Conservation (phyloP, 2,888 invertebrate species). For the Dynastes hyllus region DNA sequence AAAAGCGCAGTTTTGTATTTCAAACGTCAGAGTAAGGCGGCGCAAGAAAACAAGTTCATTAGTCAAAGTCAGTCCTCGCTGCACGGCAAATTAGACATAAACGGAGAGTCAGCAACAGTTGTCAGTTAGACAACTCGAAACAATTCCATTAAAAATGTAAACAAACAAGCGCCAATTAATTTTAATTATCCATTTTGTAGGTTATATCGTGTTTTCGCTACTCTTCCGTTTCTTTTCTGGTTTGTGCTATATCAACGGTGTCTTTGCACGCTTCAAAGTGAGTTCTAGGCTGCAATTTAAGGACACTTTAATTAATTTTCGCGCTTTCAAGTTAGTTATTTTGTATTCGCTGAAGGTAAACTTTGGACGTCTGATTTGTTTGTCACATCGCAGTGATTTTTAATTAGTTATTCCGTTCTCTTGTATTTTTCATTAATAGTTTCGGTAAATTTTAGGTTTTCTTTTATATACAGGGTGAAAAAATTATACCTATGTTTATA, state of each 20-base stretch:
- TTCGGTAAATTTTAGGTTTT: background rate
- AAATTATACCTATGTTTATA: too few relatives aligned
- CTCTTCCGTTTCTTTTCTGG: conserved; percentile 52
- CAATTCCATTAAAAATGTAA: conserved; percentile 56
- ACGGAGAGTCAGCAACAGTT: conserved; percentile 46
- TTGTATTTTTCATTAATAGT: conserved; percentile 8
- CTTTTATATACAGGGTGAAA: too few relatives aligned
- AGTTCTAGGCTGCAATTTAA: conserved; percentile 13
- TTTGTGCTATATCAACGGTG: background rate
- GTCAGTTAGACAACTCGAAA: conserved; percentile 49
- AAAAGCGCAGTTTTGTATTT: background rate
- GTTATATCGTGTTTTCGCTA: conserved; percentile 13
- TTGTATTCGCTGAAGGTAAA: conserved; percentile 16
- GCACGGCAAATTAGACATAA: conserved; percentile 27
- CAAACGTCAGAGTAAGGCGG: background rate
- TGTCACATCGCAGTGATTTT: conserved; percentile 1
- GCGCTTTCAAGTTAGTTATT: background rate
- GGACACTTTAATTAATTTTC: conserved; percentile 26
- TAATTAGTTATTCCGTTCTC: background rate
- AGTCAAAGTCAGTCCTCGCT: conserved; percentile 30
- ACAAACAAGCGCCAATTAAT: conserved; percentile 62
- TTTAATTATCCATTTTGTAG: conserved; percentile 61
- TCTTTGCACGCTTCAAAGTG: background rate
- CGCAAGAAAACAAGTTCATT: conserved; percentile 33
- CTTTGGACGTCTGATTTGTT: background rate